phyloP scores from a whole-genome alignment of 1,140 invertebrate species.

The Aplysia californica region DNA sequence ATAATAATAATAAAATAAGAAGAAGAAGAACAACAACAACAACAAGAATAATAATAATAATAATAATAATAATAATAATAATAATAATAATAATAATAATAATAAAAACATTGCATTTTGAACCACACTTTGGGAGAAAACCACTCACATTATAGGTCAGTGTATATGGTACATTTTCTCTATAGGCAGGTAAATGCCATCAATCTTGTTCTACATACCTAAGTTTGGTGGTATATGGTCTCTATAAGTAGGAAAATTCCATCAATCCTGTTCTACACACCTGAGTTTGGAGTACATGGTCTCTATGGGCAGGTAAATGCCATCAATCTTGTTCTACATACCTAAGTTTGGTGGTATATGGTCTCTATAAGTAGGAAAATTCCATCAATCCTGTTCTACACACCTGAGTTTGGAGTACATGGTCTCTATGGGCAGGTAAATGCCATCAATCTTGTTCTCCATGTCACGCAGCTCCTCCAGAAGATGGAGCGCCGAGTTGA shows the following conservation, averaged over 20 bases:
- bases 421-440: constrained; percentile 68
- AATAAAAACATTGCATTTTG: too few relatives aligned
- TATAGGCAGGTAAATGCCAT: constrained; percentile 68
- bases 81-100: too few relatives aligned
- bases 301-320: constrained; percentile 68
- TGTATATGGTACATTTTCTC: constrained; percentile 66
- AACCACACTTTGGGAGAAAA: too few relatives aligned
- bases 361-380: too few relatives aligned
- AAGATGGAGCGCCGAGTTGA: constrained; percentile 64
- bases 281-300: constrained; percentile 65
- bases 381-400: too few relatives aligned
- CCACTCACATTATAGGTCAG: too few relatives aligned
- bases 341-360: too few relatives aligned
- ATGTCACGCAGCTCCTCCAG: constrained; percentile 67
- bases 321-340: constrained; percentile 68
- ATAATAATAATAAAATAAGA: too few relatives aligned
- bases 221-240: too few relatives aligned
- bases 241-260: too few relatives aligned
- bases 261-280: too few relatives aligned
- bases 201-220: constrained; percentile 69
- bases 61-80: background rate
- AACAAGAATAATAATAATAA: background rate
- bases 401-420: constrained; percentile 66
- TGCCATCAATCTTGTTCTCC: constrained; percentile 68
- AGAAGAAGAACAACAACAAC: too few relatives aligned